These are phyloP conservation scores for Protomyctophum bolini DNA, from an alignment of 2,113 vertebrate species.

Conservation along the genomic window DNA sequence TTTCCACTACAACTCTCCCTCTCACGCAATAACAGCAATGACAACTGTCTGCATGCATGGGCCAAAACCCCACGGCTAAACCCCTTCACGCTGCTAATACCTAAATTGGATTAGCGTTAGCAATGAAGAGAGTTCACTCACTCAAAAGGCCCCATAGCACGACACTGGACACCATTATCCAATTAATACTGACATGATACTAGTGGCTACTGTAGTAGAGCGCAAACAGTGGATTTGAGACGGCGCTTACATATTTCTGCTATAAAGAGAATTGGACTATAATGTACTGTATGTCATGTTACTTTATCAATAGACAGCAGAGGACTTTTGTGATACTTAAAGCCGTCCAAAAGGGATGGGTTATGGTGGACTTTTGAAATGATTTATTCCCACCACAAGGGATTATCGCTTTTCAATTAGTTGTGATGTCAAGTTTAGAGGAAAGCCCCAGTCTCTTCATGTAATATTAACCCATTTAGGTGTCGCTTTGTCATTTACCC, in stretches of 20 bases:
- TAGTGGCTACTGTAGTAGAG: not conserved
- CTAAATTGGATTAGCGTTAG: conserved; percentile 75
- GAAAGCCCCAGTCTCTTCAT: not conserved
- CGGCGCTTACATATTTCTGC: conserved; percentile 19
- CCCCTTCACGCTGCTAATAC: conserved; percentile 57
- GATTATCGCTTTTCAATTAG: not conserved
- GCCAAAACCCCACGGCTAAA: conserved; percentile 34
- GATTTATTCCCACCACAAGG: not conserved
- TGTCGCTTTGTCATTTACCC: no score
- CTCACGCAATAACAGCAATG: conserved; percentile 32
- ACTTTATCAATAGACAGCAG: not conserved
- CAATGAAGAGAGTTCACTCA: conserved; percentile 44
- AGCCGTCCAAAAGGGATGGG: conserved; percentile 9
- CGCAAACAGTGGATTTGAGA: conserved; percentile 24
- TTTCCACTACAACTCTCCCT: not conserved
- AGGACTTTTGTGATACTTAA: not conserved
- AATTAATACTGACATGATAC: conserved; percentile 45
- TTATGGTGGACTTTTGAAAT: not conserved
- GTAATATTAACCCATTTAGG: not conserved
- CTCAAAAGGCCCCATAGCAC: conserved; percentile 42
- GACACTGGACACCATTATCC: conserved; percentile 44
- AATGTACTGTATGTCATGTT: not conserved
- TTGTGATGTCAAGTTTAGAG: conserved; percentile 10
- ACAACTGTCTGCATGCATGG: conserved; percentile 32
- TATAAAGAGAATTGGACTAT: not conserved